These are phyloP conservation scores for Lycodopsis pacificus DNA, from an alignment of 2,797 vertebrate species.

Conservation along the genomic window DNA sequence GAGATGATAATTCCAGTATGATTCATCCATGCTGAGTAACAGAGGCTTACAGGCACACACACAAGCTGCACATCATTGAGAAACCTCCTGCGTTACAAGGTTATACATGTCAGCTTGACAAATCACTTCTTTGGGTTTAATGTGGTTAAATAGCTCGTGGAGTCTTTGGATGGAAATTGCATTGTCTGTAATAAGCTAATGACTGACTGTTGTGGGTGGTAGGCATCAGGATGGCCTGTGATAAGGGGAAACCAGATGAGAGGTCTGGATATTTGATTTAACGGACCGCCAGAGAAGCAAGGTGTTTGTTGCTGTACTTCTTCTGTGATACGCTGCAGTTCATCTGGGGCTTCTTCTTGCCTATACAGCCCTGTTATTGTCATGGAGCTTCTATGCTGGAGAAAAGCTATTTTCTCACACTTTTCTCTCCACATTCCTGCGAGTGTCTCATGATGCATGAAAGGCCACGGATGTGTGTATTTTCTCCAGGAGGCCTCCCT, in stretches of 20 bases:
- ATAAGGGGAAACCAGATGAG: slow-evolving; percentile 42
- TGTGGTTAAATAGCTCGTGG: slow-evolving; percentile 50
- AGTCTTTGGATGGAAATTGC: slow-evolving; percentile 40
- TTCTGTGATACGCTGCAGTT: neutral
- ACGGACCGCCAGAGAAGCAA: slow-evolving; percentile 4
- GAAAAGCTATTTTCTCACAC: neutral
- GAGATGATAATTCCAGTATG: neutral
- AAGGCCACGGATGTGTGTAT: slow-evolving; percentile 13
- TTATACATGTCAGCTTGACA: slow-evolving; percentile 54
- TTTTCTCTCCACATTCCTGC: slow-evolving; percentile 43
- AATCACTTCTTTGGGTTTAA: slow-evolving; percentile 56
- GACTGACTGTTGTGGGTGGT: slow-evolving; percentile 12
- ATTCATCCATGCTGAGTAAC: slow-evolving; percentile 13
- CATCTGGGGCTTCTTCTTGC: neutral
- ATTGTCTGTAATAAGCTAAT: slow-evolving; percentile 50
- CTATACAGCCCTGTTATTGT: slow-evolving; percentile 3
- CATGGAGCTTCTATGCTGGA: neutral
- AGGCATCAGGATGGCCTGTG: slow-evolving; percentile 28
- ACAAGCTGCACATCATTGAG: slow-evolving; percentile 1
- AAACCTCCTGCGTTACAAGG: slow-evolving; percentile 31
- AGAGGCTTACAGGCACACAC: slow-evolving; percentile 9
- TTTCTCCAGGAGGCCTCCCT: slow-evolving; percentile 2
- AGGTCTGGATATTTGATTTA: slow-evolving; percentile 36
- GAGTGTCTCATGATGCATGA: slow-evolving; percentile 31
- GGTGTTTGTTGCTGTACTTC: slow-evolving; percentile 21